Evolutionary conservation across 1,140 invertebrate species (phyloP).

Genomic region (Belonocnema kinseyi): DNA sequence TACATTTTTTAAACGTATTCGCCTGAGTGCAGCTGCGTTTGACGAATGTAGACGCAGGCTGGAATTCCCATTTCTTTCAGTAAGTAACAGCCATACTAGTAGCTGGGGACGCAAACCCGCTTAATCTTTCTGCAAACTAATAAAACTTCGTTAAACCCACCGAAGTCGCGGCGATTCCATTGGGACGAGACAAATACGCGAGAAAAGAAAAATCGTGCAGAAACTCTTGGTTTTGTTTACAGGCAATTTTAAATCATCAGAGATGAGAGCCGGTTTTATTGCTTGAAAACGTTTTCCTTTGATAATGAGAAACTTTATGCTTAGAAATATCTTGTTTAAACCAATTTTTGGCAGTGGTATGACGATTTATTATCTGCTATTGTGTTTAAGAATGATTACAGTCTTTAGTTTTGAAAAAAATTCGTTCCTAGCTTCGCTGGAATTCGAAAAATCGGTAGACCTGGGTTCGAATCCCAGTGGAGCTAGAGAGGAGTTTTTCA

Average conservation of each 20-base stretch:
- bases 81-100: slow-evolving; percentile 44
- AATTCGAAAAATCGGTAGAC: no score
- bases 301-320: no score
- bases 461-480: no score
- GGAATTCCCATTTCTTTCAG: slow-evolving; percentile 51
- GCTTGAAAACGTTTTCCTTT: no score
- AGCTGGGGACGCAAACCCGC: slow-evolving; percentile 46
- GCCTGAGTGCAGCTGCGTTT: slow-evolving; percentile 37
- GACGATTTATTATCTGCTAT: no score
- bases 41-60: slow-evolving; percentile 45
- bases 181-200: slow-evolving; percentile 39
- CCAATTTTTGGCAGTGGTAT: no score
- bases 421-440: no score
- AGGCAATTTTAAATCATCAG: neutral
- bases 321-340: no score
- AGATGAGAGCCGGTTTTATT: neutral
- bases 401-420: no score
- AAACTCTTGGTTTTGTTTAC: neutral
- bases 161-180: slow-evolving; percentile 45
- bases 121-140: slow-evolving; percentile 66
- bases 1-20: slow-evolving; percentile 14
- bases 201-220: neutral
- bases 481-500: no score
- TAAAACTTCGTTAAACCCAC: slow-evolving; percentile 66
- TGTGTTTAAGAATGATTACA: no score